Base-by-base conservation (phyloP, 2,888 invertebrate genomes). In the Drosophila subsilvestris region DNA sequence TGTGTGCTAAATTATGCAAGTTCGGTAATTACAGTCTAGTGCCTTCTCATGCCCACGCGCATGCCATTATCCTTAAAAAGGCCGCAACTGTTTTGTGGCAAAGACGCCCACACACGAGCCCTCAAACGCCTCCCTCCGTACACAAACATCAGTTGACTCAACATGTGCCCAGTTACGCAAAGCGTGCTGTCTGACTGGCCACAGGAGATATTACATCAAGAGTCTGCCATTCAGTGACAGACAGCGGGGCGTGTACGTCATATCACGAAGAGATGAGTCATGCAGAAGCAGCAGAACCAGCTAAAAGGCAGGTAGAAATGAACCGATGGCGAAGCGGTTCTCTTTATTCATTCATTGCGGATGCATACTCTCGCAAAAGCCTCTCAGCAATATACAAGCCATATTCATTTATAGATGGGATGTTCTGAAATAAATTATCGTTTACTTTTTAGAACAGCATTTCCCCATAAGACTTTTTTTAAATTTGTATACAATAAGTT, bases 331-430 rank as follows among this genome's bases (percentile, higher is more conserved):
- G 51, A 49, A 75, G 72, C 77, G 67, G 65, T 51, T 65, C 56
- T 53, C 77, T 88, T 86, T 84, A 88, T 75, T 88, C 88, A 86
- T 86, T 88, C 81, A 88, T 86, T 58, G 48, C 74, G 79, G 76
- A 79, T 79, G 74, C 55, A 69, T 22, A 55, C 63, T n/a, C 14
- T 37, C 37, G 62, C 22, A 42, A 53, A 54, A 49, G 51, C 20
- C 50, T 32, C 62, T 54, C 58, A 65, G 27, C 51, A 55, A 56
- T 47, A 29, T 44, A 57, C 42, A 45, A 50, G 37, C 20, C 54
- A 32, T 45, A 29, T 12, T 54, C 25, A 45, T 32, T 22, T 37
- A 17, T 20, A 22, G 3, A 9, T 6, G 14, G 42, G 22, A 42
- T 32, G 56, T 51, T 50, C 45, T 22, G 17, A 14, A 32, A 56